Conservation (phyloP, 2,888 invertebrate genomes). For the Vandiemenella viatica region DNA sequence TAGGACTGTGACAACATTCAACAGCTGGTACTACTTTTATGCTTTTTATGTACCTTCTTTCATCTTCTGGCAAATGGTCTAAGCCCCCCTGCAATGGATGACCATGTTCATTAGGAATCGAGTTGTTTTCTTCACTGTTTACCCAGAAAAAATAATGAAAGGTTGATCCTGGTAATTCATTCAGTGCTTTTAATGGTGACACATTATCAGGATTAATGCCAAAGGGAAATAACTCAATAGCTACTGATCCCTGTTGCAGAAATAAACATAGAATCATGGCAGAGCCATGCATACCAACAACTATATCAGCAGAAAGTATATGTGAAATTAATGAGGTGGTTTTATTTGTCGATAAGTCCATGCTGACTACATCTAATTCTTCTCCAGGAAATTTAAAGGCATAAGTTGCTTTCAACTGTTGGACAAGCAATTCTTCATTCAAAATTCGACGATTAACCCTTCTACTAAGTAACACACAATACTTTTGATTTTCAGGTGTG, state of each 20-base stretch:
- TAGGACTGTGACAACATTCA: conserved; percentile 32
- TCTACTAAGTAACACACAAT: conserved; percentile 21
- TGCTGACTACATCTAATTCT: conserved; percentile 5
- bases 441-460: conserved; percentile 29
- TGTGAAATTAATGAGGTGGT: conserved; percentile 12
- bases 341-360: conserved; percentile 17
- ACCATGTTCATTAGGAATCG: conserved; percentile 26
- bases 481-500: background rate
- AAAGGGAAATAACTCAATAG: conserved; percentile 36
- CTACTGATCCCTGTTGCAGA: conserved; percentile 24
- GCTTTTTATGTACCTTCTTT: conserved; percentile 24
- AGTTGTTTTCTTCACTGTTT: conserved; percentile 24
- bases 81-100: conserved; percentile 27
- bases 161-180: conserved; percentile 23
- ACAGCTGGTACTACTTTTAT: conserved; percentile 26
- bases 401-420: conserved; percentile 17
- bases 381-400: conserved; percentile 1
- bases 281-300: conserved; percentile 27
- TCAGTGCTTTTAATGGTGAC: conserved; percentile 30
- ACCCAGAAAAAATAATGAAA: conserved; percentile 29
- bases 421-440: conserved; percentile 29
- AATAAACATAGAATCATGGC: conserved; percentile 29
- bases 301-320: conserved; percentile 14
- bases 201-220: conserved; percentile 29
- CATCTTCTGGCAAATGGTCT: conserved; percentile 23